Conservation (phyloP, 2,113 vertebrate genomes). For the Brienomyrus longianalis region DNA sequence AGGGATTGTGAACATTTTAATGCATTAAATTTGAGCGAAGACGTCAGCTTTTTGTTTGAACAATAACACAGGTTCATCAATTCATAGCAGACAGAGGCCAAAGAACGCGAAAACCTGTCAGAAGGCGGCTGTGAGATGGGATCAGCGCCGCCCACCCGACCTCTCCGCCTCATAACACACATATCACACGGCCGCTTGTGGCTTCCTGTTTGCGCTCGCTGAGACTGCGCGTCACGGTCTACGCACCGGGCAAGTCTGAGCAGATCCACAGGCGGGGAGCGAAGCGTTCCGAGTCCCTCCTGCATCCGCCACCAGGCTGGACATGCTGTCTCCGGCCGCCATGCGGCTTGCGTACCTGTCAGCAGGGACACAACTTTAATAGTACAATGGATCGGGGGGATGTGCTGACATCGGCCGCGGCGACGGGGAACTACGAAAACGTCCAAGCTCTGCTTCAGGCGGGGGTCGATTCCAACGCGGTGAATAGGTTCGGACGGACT, state of each 20-base stretch:
- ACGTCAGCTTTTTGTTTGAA: background rate
- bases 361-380: background rate
- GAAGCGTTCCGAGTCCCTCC: background rate
- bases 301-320: background rate
- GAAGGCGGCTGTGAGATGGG: background rate
- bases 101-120: background rate
- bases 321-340: background rate
- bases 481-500: slow-evolving; percentile 63
- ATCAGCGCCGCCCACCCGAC: no score
- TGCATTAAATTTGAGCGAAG: background rate
- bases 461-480: slow-evolving; percentile 58
- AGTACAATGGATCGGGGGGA: slow-evolving; percentile 50
- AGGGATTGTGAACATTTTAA: background rate
- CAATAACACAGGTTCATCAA: background rate
- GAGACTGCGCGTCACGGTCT: background rate
- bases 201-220: background rate
- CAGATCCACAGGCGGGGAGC: slow-evolving; percentile 33
- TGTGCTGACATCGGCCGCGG: slow-evolving; percentile 61
- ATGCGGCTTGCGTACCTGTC: slow-evolving; percentile 39
- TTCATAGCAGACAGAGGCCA: background rate
- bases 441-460: slow-evolving; percentile 53
- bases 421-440: slow-evolving; percentile 52
- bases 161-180: background rate
- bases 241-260: slow-evolving; percentile 45
- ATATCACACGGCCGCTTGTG: background rate